Evolutionary conservation across 1,140 invertebrate species (phyloP).

Genomic region (Bursaphelenchus mucronatus): DNA sequence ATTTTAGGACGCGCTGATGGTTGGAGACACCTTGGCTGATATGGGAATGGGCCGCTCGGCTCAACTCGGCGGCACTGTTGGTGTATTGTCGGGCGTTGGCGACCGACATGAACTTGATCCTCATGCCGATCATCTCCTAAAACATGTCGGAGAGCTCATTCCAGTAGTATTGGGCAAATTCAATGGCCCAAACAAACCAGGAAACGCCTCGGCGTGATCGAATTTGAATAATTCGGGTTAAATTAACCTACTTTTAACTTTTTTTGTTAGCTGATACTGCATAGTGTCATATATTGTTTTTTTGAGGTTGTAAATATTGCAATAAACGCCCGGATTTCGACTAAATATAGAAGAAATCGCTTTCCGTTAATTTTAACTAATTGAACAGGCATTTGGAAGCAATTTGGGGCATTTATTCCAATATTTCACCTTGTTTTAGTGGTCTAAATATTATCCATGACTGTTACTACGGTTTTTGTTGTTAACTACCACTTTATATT

Average conservation of each 20-base stretch:
- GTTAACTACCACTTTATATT: too few species aligned
- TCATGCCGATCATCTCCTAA: conserved; percentile 55
- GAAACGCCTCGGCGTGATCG: not conserved
- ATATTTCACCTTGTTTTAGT: too few species aligned
- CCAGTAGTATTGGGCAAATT: conserved; percentile 35
- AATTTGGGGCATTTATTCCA: too few species aligned
- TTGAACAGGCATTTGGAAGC: too few species aligned
- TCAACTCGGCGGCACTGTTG: conserved; percentile 62
- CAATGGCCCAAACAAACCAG: not conserved
- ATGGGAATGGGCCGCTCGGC: conserved; percentile 63
- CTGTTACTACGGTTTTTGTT: too few species aligned
- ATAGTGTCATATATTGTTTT: too few species aligned
- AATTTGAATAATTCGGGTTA: not conserved
- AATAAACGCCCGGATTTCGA: too few species aligned
- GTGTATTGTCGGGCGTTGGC: conserved; percentile 62
- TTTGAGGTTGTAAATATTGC: too few species aligned
- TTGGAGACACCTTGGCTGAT: conserved; percentile 64
- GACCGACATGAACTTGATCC: conserved; percentile 51
- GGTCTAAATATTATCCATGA: too few species aligned
- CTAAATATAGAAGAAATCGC: too few species aligned
- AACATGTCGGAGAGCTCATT: conserved; percentile 53
- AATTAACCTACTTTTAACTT: not conserved
- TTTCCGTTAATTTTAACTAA: too few species aligned
- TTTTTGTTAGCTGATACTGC: not conserved
- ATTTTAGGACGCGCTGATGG: conserved; percentile 63